Base-by-base conservation (phyloP, 2,797 vertebrate species). In the Heterohyrax brucei region DNA sequence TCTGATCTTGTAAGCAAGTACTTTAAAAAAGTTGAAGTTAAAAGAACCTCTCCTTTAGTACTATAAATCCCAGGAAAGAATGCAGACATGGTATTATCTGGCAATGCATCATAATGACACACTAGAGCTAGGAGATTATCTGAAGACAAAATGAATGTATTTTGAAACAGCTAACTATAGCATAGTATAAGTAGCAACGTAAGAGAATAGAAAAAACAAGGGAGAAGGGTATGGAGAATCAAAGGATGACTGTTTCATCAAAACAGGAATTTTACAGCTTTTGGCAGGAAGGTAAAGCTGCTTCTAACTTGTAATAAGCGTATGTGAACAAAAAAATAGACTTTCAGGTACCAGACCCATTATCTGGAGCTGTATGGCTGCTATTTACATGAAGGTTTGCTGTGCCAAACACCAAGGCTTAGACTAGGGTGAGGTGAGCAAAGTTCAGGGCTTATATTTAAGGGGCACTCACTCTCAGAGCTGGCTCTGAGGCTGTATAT, bases 21-120 rank as follows among this genome's bases (percentile, higher is more conserved):
- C 70, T 87, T 95, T 92, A 84, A 95, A 92, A 50, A 95, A 79
- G 66, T 18, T 50, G 28, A 87, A 70, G 30, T 76, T 90, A 89
- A 94, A 95, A 90, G 30, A 84, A 48, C 13, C 64, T 86, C 24
- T 16, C 5, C 5, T 18, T 88, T 18, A 48, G 46, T 70, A 64
- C 59, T 92, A n/a, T 18, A 83, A 83, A 89, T 92, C 92, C 79
- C 78, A 87, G 88, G 89, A 94, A 95, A 93, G 33, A 78, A 89
- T 18, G 39, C 21, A 89, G 70, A 87, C 7, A 62, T 21, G 10
- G 22, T 83, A 53, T 68, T 64, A 78, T 73, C 91, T 81, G 88
- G 62, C 46, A 87, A 30, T 33, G 53, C 56, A 81, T 68, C 22
- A n/a, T 61, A 95, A 82, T 68, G 53, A 73, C 86, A 89, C 4